Percentiles rank a stretch among this genome's conserved stretches.
Conservation (phyloP, 1,140 invertebrate species). For the Procambarus clarkii region DNA sequence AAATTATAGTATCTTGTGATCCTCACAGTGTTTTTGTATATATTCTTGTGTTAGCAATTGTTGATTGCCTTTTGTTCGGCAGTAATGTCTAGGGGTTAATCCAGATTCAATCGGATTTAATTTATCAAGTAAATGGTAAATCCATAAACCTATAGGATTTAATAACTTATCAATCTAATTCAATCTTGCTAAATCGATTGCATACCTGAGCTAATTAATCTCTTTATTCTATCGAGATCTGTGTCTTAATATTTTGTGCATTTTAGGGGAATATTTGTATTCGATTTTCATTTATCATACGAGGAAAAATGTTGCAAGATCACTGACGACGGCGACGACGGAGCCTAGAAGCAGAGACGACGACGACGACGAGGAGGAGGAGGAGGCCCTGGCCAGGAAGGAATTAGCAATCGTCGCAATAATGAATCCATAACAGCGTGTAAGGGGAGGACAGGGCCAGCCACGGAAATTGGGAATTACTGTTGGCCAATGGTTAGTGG, state of each 20-base stretch:
- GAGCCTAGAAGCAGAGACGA: not conserved
- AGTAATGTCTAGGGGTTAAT: too few relatives aligned
- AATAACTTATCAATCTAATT: too few relatives aligned
- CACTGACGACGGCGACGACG: not conserved
- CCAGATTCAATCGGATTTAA: too few relatives aligned
- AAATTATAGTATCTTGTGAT: too few relatives aligned
- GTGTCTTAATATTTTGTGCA: not conserved
- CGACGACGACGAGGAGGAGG: too few relatives aligned
- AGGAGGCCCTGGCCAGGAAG: not conserved
- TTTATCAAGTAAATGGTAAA: too few relatives aligned
- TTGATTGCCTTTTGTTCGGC: too few relatives aligned
- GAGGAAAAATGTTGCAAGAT: not conserved
- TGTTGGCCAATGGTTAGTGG: slow-evolving; percentile 37
- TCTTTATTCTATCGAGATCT: not conserved
- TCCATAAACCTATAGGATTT: too few relatives aligned
- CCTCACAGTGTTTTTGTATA: too few relatives aligned
- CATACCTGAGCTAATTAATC: too few relatives aligned
- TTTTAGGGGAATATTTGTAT: not conserved
- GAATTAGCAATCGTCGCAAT: slow-evolving; percentile 51
- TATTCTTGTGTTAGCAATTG: too few relatives aligned
- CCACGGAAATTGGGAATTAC: slow-evolving; percentile 47
- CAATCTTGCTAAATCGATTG: too few relatives aligned
- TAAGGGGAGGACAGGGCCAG: not conserved
- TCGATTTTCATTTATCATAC: not conserved
- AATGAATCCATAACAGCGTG: slow-evolving; percentile 49